A percentile compares a stretch with the other conserved stretches of the same genome.
phyloP scores from a whole-genome alignment of 1,140 invertebrate species.

The Caenorhabditis brenneri region DNA sequence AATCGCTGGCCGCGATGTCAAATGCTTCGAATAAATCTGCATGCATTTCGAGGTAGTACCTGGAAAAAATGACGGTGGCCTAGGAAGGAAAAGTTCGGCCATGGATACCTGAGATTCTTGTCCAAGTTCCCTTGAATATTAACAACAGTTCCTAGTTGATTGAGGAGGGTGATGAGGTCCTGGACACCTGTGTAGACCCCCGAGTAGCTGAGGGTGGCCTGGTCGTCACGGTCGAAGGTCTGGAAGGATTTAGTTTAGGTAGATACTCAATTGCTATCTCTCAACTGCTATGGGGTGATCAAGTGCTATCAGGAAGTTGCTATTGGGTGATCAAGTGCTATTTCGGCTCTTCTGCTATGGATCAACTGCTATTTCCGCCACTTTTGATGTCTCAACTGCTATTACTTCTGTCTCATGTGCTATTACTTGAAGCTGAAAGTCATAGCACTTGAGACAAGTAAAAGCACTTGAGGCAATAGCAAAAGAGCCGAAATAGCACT shows the following conservation, averaged over 20 bases:
- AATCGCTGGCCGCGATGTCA: slow-evolving; percentile 17
- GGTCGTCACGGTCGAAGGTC: slow-evolving; percentile 38
- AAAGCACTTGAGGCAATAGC: no score
- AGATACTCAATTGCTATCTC: neutral
- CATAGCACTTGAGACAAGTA: no score
- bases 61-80: neutral
- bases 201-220: neutral
- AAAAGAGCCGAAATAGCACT: no score
- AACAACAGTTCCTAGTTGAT: slow-evolving; percentile 28
- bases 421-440: no score
- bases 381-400: no score
- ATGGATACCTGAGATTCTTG: slow-evolving; percentile 43
- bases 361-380: no score
- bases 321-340: no score
- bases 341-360: no score
- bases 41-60: slow-evolving; percentile 55
- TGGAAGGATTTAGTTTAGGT: neutral
- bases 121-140: slow-evolving; percentile 28
- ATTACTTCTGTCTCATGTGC: no score
- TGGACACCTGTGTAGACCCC: neutral
- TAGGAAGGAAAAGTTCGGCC: neutral
- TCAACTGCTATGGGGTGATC: no score
- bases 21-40: slow-evolving; percentile 48
- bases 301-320: no score
- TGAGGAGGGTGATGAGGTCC: slow-evolving; percentile 20